These are phyloP conservation scores for Zelleria hepariella DNA, from an alignment of 2,888 invertebrate species.

Conservation along the genomic window DNA sequence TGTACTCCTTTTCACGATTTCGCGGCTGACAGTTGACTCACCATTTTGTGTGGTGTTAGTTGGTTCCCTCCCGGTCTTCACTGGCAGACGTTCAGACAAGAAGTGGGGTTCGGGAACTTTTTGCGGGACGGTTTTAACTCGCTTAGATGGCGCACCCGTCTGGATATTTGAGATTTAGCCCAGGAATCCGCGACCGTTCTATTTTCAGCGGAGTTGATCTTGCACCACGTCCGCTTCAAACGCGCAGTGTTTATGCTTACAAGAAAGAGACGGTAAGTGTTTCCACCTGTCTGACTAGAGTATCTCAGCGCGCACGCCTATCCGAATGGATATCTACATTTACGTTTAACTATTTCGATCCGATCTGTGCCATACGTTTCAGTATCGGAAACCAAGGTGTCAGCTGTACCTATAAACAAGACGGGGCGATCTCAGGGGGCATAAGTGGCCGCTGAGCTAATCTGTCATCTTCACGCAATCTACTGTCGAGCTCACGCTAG, in stretches of 20 bases:
- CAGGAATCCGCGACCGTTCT: conserved; percentile 71
- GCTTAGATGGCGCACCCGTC: conserved; percentile 79
- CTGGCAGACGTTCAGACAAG: conserved; percentile 83
- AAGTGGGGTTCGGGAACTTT: conserved; percentile 81
- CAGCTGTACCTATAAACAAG: conserved; percentile 12
- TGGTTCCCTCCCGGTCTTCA: conserved; percentile 76
- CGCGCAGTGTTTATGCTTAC: conserved; percentile 25
- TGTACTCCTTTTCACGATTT: conserved; percentile 60
- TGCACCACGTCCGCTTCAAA: conserved; percentile 41
- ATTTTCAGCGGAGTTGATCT: conserved; percentile 61
- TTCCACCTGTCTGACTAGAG: conserved; percentile 28
- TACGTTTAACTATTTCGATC: conserved; percentile 69
- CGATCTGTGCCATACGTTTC: conserved; percentile 28
- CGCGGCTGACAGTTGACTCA: conserved; percentile 69
- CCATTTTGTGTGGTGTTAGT: conserved; percentile 78
- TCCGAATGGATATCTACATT: conserved; percentile 64
- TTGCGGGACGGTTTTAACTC: conserved; percentile 80
- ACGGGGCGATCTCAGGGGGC: neutral
- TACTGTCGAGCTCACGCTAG: neutral
- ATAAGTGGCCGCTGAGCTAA: conserved; percentile 16
- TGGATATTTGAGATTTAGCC: conserved; percentile 76
- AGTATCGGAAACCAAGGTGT: conserved; percentile 40
- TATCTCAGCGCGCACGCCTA: conserved; percentile 39
- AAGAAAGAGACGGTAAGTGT: conserved; percentile 44
- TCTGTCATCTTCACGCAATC: conserved; percentile 9